Evolutionary conservation across 2,113 vertebrate genomes (phyloP), one percentile per base, ranked within the genome.

Genomic region (Hemichromis elongatus): DNA sequence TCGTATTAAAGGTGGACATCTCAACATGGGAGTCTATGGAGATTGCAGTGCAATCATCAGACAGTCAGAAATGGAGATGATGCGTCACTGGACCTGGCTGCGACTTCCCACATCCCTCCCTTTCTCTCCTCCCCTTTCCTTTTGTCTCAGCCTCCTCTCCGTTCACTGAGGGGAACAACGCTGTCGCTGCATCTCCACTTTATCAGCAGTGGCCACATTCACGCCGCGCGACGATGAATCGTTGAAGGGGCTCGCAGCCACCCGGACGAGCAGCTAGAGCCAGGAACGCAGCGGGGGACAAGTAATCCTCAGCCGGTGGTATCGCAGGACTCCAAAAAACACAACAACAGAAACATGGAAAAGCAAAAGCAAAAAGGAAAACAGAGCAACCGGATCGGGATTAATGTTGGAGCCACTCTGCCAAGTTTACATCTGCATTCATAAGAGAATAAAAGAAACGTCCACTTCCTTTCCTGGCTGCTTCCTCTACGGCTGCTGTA

Each of bases 191-290:
- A 30, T 30, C 68, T 50, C 24, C 24, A 26, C 63, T 86, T 92
- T 93, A 89, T 95, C 90, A 88, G 80, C 79, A 16, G 61, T 30
- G 9, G 28, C 59, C 91, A 92, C 88, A 87, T 75, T 75, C 70
- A 75, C 45, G 6, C 26, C 1, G 2, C 26, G 33, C 3, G 18
- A 52, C 52, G 45, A 75, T 75, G 70, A 52, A 75, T 75, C 16
- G 6, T 75, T 50, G 70, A 45, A 75, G 26, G 9, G 45, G 18
- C 90, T 89, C 30, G 9, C 30, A 21, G 53, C 3, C 77, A 78
- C 85, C 70, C 45, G 10, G 70, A 75, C 6, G 10, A 75, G 42
- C 42, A 30, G 68, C 68, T 19, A 24, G 2, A 50, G 70, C 45
- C 70, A 70, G 12, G 54, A 2, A 50, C 35, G 50, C 86, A 85